Percentiles rank a stretch among this genome's conserved stretches.
Conservation (phyloP, 2,797 vertebrate genomes). For the Acanthurus lineatus region DNA sequence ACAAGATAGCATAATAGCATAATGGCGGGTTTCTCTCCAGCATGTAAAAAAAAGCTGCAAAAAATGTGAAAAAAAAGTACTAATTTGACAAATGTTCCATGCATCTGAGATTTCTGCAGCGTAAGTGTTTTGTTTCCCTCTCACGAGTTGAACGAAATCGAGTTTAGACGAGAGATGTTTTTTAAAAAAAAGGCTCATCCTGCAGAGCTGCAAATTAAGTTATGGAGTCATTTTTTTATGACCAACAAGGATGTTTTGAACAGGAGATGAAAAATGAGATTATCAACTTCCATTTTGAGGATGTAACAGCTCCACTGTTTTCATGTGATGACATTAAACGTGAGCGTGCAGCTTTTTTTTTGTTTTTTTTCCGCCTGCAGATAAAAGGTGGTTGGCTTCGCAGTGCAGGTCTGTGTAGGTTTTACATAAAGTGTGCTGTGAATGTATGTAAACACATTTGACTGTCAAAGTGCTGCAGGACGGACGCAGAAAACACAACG, state of each 20-base stretch:
- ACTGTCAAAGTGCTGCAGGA: constrained; percentile 32
- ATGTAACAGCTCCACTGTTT: not conserved
- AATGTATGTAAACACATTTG: constrained; percentile 35
- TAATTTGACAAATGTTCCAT: constrained; percentile 69
- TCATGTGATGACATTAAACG: not conserved
- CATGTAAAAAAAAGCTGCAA: constrained; percentile 28
- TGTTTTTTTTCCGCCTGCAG: not conserved
- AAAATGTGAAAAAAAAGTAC: constrained; percentile 39
- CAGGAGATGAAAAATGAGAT: constrained; percentile 34
- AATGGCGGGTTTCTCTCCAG: constrained; percentile 71
- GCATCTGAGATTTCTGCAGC: constrained; percentile 60
- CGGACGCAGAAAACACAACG: not conserved
- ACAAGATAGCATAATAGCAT: constrained; percentile 79
- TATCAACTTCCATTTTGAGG: constrained; percentile 12
- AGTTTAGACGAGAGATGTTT: constrained; percentile 36
- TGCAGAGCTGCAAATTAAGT: constrained; percentile 24
- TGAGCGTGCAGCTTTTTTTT: not conserved
- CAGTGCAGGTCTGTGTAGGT: not conserved
- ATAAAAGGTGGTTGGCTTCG: not conserved
- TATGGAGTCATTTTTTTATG: constrained; percentile 20
- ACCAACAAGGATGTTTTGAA: constrained; percentile 22
- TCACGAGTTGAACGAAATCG: constrained; percentile 36
- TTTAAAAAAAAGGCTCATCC: not conserved
- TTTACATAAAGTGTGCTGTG: constrained; percentile 29
- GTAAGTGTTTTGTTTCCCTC: constrained; percentile 61